These are phyloP conservation scores for Octopus bimaculoides DNA, from an alignment of 1,140 invertebrate species.

Conservation along the genomic window DNA sequence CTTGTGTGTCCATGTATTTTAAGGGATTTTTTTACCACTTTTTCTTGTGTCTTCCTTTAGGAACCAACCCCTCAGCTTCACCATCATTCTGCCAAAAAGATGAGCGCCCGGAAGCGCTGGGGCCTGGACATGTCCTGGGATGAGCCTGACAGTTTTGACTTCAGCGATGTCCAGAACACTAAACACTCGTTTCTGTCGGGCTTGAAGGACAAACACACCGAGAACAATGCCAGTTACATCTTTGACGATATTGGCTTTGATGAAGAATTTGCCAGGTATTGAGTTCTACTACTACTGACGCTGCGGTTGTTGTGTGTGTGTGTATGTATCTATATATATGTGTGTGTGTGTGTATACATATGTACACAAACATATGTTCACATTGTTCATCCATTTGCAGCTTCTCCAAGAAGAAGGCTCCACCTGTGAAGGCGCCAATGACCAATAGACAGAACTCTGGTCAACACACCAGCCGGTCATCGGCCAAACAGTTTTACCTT, in stretches of 20 bases:
- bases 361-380: too few species aligned
- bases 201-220: conserved; percentile 20
- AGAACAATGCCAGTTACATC: not conserved
- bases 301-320: too few species aligned
- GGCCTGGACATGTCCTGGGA: conserved; percentile 43
- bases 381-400: not conserved
- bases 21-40: too few species aligned
- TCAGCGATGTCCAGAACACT: conserved; percentile 28
- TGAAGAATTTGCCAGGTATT: not conserved
- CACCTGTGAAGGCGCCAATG: too few species aligned
- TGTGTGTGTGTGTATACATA: too few species aligned
- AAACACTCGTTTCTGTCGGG: conserved; percentile 23
- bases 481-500: conserved; percentile 74
- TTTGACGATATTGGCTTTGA: not conserved
- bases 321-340: too few species aligned
- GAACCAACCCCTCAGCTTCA: conserved; percentile 17
- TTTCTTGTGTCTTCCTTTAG: conserved; percentile 31
- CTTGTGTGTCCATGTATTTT: too few species aligned
- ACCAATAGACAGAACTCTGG: conserved; percentile 35
- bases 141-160: conserved; percentile 51
- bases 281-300: not conserved
- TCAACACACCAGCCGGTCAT: conserved; percentile 54
- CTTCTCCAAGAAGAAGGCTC: not conserved
- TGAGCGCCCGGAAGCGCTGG: conserved; percentile 38
- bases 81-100: conserved; percentile 11